Conservation (phyloP, 2,888 invertebrate genomes). For the Hypena proboscidalis region DNA sequence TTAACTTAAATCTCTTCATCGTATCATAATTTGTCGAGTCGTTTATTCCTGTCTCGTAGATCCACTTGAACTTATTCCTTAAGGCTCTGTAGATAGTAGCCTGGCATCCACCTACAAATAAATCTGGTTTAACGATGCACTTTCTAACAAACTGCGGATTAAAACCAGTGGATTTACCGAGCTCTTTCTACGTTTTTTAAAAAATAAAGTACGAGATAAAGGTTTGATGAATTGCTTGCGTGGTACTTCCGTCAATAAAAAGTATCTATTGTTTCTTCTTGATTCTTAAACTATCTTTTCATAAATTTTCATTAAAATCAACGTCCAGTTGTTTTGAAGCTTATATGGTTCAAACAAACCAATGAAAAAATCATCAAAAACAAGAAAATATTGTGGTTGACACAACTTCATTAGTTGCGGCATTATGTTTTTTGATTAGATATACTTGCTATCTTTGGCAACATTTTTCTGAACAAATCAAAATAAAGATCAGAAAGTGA, state of each 20-base stretch:
- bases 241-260: too few species aligned
- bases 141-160: constrained; percentile 34
- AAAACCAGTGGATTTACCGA: constrained; percentile 11
- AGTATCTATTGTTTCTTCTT: too few species aligned
- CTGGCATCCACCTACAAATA: constrained; percentile 24
- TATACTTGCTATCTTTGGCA: too few species aligned
- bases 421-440: too few species aligned
- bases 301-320: not conserved
- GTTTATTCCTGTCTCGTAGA: constrained; percentile 18
- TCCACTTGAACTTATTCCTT: constrained; percentile 29
- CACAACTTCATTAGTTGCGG: too few species aligned
- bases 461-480: too few species aligned
- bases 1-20: not conserved
- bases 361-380: too few species aligned
- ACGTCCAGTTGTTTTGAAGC: constrained; percentile 9
- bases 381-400: too few species aligned
- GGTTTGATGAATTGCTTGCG: too few species aligned
- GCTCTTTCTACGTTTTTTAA: not conserved
- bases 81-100: constrained; percentile 15
- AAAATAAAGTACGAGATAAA: too few species aligned
- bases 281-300: constrained; percentile 1
- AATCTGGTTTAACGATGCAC: constrained; percentile 40
- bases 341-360: too few species aligned
- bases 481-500: too few species aligned
- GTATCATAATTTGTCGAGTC: constrained; percentile 21